phyloP scores from a whole-genome alignment of 1,140 invertebrate genomes.

The Bombus confusus region DNA sequence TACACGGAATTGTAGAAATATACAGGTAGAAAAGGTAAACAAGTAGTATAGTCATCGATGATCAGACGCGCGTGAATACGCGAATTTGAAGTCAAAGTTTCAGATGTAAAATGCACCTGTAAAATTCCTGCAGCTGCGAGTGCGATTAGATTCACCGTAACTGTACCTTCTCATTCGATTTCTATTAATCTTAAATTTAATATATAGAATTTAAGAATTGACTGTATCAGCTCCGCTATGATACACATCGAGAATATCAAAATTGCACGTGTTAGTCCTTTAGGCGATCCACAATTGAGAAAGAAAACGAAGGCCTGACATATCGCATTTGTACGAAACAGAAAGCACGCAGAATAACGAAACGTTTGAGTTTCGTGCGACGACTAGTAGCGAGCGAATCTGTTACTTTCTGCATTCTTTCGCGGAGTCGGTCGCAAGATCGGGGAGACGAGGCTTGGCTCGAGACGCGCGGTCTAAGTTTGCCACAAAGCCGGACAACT shows the following conservation, averaged over 20 bases:
- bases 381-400: neutral
- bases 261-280: neutral
- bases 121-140: too few relatives aligned
- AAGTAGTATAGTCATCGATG: too few relatives aligned
- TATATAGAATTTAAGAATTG: too few relatives aligned
- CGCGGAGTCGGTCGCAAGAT: conserved; percentile 12
- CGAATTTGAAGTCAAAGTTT: too few relatives aligned
- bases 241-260: neutral
- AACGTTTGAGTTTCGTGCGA: neutral
- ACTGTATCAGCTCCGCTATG: too few relatives aligned
- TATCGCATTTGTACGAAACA: neutral
- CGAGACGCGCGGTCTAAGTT: conserved; percentile 71
- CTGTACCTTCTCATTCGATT: too few relatives aligned
- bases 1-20: too few relatives aligned
- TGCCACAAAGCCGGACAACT: conserved; percentile 70
- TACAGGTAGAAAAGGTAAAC: too few relatives aligned
- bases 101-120: too few relatives aligned
- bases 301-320: neutral
- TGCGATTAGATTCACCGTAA: too few relatives aligned
- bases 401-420: conserved; percentile 40
- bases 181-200: too few relatives aligned
- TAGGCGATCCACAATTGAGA: neutral
- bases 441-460: conserved; percentile 56
- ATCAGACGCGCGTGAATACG: too few relatives aligned
- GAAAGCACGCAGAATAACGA: neutral